Conservation (phyloP, 1,140 invertebrate species). For the Zophobas atratus region DNA sequence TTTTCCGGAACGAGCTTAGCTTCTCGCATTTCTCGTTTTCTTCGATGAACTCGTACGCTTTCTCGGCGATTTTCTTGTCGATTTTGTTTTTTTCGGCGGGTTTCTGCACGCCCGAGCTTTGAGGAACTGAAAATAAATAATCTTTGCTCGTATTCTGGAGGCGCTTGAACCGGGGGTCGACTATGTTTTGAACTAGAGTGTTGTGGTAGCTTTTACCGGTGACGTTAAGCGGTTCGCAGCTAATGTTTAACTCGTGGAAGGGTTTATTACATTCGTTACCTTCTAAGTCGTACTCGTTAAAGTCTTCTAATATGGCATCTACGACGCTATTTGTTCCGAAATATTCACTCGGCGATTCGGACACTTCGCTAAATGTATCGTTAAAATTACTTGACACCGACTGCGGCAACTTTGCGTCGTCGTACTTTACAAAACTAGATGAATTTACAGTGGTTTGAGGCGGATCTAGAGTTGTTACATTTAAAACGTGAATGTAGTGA, state of each 20-base stretch:
- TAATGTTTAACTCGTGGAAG: conserved; percentile 68
- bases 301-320: conserved; percentile 66
- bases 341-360: conserved; percentile 64
- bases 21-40: conserved; percentile 88
- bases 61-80: conserved; percentile 77
- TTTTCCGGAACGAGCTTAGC: conserved; percentile 84
- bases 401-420: conserved; percentile 52
- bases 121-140: conserved; percentile 64
- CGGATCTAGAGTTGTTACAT: conserved; percentile 58
- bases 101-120: conserved; percentile 60
- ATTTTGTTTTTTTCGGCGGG: conserved; percentile 67
- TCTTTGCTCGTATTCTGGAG: conserved; percentile 63
- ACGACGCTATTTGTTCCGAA: conserved; percentile 64
- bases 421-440: conserved; percentile 56
- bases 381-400: conserved; percentile 45
- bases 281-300: conserved; percentile 67
- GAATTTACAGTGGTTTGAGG: conserved; percentile 44
- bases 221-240: conserved; percentile 67
- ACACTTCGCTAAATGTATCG: conserved; percentile 65
- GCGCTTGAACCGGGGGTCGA: conserved; percentile 65
- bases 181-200: conserved; percentile 66
- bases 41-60: conserved; percentile 89
- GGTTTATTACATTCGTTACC: conserved; percentile 65
- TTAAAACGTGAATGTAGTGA: conserved; percentile 66
- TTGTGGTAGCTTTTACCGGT: conserved; percentile 67